Evolutionary conservation across 64 coral and sea anemone genomes (phyloP).

Genomic region (Pocillopora damicornis): DNA sequence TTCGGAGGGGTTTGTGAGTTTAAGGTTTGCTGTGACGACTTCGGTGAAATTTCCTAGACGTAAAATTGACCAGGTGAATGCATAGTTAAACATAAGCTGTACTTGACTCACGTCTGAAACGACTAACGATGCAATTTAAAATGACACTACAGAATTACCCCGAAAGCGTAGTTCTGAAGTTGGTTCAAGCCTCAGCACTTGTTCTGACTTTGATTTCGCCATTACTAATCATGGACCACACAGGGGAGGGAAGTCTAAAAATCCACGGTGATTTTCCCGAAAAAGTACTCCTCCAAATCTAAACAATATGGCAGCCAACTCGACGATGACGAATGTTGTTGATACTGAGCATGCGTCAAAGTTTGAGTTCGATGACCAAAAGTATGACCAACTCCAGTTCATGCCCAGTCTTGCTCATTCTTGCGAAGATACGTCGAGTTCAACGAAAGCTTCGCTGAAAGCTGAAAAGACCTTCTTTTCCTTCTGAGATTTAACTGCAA

Average conservation of each 20-base stretch:
- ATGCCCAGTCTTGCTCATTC: too few relatives aligned
- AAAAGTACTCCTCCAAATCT: slow-evolving; percentile 2
- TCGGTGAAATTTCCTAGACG: slow-evolving; percentile 82
- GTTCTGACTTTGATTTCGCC: slow-evolving; percentile 77
- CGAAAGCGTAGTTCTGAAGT: slow-evolving; percentile 81
- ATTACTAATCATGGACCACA: slow-evolving; percentile 79
- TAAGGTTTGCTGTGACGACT: slow-evolving; percentile 85
- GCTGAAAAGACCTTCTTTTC: too few relatives aligned
- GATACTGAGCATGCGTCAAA: slow-evolving; percentile 18
- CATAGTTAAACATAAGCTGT: slow-evolving; percentile 15
- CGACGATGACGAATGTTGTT: slow-evolving; percentile 70
- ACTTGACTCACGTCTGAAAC: slow-evolving; percentile 9
- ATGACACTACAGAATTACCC: slow-evolving; percentile 55
- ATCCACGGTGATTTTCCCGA: slow-evolving; percentile 32
- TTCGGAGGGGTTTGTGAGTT: slow-evolving; percentile 88
- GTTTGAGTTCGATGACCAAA: slow-evolving; percentile 27
- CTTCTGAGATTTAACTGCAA: too few relatives aligned
- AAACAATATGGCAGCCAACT: slow-evolving; percentile 89
- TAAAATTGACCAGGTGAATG: slow-evolving; percentile 3
- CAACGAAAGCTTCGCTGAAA: too few relatives aligned
- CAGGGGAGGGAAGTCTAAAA: slow-evolving; percentile 27
- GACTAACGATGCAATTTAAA: background rate
- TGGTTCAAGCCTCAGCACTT: slow-evolving; percentile 93
- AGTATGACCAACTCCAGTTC: too few relatives aligned
- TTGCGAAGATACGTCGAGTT: too few relatives aligned